A percentile compares a stretch with the other conserved stretches of the same genome.
These are phyloP conservation scores for Rhagoletis pomonella DNA, from an alignment of 1,140 invertebrate species.

Conservation along the genomic window DNA sequence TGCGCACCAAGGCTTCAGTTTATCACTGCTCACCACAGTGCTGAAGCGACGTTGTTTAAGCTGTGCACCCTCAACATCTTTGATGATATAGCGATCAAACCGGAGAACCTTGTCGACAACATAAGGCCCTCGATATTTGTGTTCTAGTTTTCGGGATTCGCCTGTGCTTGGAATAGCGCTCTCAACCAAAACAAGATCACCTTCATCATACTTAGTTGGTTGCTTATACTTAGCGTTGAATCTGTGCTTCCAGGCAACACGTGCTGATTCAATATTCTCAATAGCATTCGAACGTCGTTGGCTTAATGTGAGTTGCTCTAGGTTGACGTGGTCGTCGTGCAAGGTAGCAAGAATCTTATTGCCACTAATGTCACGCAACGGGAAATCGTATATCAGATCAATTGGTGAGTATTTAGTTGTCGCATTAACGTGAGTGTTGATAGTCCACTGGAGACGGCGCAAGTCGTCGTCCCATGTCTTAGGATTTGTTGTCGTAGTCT, in stretches of 20 bases:
- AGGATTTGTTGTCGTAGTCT: background rate
- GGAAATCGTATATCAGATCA: constrained; percentile 53
- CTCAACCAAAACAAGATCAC: constrained; percentile 26
- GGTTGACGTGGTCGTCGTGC: too few relatives aligned
- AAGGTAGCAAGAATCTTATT: too few relatives aligned
- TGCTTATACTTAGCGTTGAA: constrained; percentile 25
- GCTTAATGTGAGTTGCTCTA: too few relatives aligned
- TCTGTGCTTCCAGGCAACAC: background rate
- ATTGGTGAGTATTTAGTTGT: constrained; percentile 55
- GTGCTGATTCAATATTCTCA: constrained; percentile 33
- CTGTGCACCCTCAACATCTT: constrained; percentile 58
- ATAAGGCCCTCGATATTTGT: constrained; percentile 58
- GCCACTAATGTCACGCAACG: background rate
- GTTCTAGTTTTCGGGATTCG: constrained; percentile 56
- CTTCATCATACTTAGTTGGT: constrained; percentile 26
- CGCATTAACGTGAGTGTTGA: constrained; percentile 60
- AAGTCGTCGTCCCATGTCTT: constrained; percentile 60
- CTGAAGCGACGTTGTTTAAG: constrained; percentile 54
- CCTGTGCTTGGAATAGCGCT: constrained; percentile 28
- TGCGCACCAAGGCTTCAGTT: constrained; percentile 31
- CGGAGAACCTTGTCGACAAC: constrained; percentile 56
- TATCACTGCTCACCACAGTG: constrained; percentile 54
- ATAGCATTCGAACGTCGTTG: background rate
- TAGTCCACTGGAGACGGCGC: constrained; percentile 58
- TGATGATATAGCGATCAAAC: constrained; percentile 57